Percentiles rank a stretch among this genome's conserved stretches.
These are phyloP conservation scores for Biston stratarius DNA, from an alignment of 2,888 invertebrate genomes.

Conservation along the genomic window DNA sequence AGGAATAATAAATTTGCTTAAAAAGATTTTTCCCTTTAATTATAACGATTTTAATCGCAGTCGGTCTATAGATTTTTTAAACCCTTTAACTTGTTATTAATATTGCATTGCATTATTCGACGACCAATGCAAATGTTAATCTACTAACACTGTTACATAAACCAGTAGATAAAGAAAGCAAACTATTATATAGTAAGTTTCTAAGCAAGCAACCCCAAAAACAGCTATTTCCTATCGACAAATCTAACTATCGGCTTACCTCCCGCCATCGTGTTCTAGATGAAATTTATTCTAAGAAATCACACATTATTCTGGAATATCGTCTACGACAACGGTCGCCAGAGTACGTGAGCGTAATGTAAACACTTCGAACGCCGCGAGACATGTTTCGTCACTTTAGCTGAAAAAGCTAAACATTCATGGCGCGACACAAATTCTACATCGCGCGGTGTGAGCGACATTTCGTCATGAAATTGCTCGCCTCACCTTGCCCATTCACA, in stretches of 20 bases:
- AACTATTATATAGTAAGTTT: not conserved
- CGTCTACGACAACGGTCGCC: conserved; percentile 47
- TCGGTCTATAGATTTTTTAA: no score
- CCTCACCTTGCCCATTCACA: conserved; percentile 60
- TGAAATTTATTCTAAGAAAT: conserved; percentile 64
- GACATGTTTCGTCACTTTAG: conserved; percentile 81
- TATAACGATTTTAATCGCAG: no score
- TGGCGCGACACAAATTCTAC: conserved; percentile 45
- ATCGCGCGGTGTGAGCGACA: conserved; percentile 43
- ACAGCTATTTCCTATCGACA: conserved; percentile 42
- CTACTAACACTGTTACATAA: no score
- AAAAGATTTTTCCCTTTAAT: no score
- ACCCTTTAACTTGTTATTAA: no score
- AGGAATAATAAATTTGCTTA: no score
- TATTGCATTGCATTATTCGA: no score
- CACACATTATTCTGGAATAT: conserved; percentile 67
- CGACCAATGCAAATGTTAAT: no score
- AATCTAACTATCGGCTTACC: conserved; percentile 54
- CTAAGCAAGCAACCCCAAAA: conserved; percentile 9
- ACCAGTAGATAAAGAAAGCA: not conserved
- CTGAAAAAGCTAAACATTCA: conserved; percentile 65
- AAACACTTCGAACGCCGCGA: conserved; percentile 63
- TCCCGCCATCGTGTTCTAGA: conserved; percentile 35
- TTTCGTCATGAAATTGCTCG: conserved; percentile 63
- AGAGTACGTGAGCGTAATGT: conserved; percentile 72